These are phyloP conservation scores for Acanthis flammea DNA, from an alignment of 2,797 vertebrate species.

Conservation along the genomic window DNA sequence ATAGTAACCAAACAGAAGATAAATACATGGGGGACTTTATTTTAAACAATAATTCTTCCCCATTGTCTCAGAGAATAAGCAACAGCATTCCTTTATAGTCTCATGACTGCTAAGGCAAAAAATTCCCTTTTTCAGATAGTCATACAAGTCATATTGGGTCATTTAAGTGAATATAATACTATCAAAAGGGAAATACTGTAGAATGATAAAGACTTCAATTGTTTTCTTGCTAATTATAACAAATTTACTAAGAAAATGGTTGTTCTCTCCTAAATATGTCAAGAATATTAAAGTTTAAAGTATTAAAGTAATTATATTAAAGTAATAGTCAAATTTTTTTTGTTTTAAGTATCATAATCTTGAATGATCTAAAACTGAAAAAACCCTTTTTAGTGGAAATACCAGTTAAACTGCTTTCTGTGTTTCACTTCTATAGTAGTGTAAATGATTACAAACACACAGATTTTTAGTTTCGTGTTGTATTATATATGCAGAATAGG, in stretches of 20 bases:
- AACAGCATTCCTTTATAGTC: not conserved
- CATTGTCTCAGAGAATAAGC: not conserved
- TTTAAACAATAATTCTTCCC: not conserved
- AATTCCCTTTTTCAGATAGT: not conserved
- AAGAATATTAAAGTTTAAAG: not conserved
- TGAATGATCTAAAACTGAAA: not conserved
- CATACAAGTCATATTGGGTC: accelerated
- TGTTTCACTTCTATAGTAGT: not conserved
- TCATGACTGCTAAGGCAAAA: not conserved
- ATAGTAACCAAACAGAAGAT: not conserved
- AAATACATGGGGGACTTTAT: not conserved
- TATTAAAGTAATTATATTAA: too few species aligned
- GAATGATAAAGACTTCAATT: not conserved
- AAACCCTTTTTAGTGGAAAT: not conserved
- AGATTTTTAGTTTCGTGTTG: not conserved
- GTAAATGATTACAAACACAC: not conserved
- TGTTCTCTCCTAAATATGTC: not conserved
- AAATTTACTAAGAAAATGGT: not conserved
- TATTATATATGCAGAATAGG: not conserved
- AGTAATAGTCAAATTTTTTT: not conserved
- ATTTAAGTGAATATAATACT: not conserved
- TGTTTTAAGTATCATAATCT: not conserved
- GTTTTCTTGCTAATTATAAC: not conserved
- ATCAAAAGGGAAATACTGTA: not conserved
- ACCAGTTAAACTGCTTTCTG: not conserved